Percentiles rank a stretch among this genome's conserved stretches.
Evolutionary conservation across 2,113 vertebrate genomes (phyloP).

Genomic region (Chitala chitala): DNA sequence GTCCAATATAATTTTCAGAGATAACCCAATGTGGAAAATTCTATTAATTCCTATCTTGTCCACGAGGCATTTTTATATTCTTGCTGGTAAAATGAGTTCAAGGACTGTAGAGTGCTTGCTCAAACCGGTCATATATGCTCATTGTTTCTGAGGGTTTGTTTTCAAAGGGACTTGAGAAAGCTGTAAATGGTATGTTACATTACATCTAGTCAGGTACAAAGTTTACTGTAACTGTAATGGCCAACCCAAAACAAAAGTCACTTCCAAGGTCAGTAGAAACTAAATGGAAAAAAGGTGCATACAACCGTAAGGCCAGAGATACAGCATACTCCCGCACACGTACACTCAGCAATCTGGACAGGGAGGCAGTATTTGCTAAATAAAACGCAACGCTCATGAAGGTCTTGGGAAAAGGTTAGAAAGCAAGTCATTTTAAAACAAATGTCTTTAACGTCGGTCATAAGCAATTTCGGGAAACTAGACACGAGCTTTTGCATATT

Average conservation of each 20-base stretch:
- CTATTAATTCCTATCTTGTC: conserved; percentile 6
- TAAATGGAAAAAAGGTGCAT: background rate
- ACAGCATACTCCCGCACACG: too few species aligned
- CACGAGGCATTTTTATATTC: background rate
- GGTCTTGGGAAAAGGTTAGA: background rate
- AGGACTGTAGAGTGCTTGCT: background rate
- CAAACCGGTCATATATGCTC: background rate
- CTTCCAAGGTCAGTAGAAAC: background rate
- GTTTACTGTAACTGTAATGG: background rate
- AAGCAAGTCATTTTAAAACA: background rate
- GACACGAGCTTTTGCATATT: background rate
- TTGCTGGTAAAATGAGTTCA: background rate
- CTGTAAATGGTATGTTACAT: too few species aligned
- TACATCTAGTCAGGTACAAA: background rate
- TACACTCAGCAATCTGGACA: background rate
- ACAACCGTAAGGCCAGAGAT: too few species aligned
- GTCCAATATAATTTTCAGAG: background rate
- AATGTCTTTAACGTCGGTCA: too few species aligned
- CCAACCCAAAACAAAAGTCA: background rate
- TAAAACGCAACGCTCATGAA: too few species aligned
- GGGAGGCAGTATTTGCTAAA: background rate
- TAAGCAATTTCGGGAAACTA: background rate
- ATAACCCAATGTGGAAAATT: background rate
- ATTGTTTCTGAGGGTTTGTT: background rate
- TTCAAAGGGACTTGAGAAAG: too few species aligned